These are phyloP conservation scores for Drosophila tsacasi DNA, from an alignment of 1,140 invertebrate species.

Conservation along the genomic window DNA sequence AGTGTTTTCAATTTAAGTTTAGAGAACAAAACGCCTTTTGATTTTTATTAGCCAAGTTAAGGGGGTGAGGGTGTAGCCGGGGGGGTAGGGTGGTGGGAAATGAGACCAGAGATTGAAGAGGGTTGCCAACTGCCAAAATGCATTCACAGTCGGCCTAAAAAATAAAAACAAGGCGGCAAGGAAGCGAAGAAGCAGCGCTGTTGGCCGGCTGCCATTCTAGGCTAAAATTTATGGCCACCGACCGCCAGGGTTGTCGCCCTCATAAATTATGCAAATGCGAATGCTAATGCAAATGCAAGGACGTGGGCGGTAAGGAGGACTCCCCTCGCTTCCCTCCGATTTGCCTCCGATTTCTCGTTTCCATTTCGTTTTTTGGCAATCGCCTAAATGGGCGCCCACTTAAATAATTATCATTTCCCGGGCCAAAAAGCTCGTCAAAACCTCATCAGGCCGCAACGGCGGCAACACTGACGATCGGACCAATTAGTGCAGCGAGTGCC, in stretches of 20 bases:
- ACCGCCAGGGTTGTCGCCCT: constrained; percentile 73
- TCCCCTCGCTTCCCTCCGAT: background rate
- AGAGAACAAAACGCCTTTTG: constrained; percentile 83
- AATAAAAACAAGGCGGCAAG: constrained; percentile 7
- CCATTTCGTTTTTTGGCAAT: constrained; percentile 54
- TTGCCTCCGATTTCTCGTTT: constrained; percentile 7
- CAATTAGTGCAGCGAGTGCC: constrained; percentile 72
- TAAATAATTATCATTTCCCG: constrained; percentile 83
- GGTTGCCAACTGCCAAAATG: constrained; percentile 44
- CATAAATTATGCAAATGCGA: constrained; percentile 81
- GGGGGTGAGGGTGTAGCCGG: background rate
- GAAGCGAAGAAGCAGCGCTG: background rate
- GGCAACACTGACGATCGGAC: constrained; percentile 60
- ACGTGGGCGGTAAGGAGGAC: background rate
- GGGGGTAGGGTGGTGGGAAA: too few species aligned
- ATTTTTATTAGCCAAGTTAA: constrained; percentile 71
- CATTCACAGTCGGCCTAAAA: constrained; percentile 44
- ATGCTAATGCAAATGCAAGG: constrained; percentile 64
- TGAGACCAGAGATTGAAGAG: background rate
- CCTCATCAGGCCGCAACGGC: constrained; percentile 58
- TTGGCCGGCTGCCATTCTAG: constrained; percentile 40
- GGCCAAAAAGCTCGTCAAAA: constrained; percentile 74
- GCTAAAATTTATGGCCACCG: constrained; percentile 60
- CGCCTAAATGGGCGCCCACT: constrained; percentile 70
- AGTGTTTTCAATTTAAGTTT: constrained; percentile 84